These are phyloP conservation scores for Podabrus alpinus DNA, from an alignment of 2,888 invertebrate species.

Conservation along the genomic window DNA sequence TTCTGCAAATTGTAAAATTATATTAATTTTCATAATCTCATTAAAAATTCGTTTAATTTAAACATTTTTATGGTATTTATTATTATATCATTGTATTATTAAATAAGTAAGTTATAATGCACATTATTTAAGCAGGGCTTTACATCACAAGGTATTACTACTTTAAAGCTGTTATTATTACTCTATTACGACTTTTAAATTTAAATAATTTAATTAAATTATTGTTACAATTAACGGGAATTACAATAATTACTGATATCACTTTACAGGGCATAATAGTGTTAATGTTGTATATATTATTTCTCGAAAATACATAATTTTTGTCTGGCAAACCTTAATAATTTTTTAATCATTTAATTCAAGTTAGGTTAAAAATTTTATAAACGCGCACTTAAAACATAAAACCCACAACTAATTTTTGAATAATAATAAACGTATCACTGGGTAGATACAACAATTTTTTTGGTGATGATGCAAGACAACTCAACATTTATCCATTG, in stretches of 20 bases:
- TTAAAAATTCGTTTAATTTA: neutral
- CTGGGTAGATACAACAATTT: too few species aligned
- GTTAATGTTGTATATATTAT: neutral
- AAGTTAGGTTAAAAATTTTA: neutral
- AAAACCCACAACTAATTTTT: too few species aligned
- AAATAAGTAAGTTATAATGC: neutral
- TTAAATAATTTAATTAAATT: neutral
- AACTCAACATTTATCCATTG: neutral
- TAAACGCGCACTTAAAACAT: neutral
- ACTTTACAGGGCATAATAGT: neutral
- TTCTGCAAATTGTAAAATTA: neutral
- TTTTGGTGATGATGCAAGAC: too few species aligned
- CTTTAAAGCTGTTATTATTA: neutral
- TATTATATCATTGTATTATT: neutral
- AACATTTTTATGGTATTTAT: neutral
- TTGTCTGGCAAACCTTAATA: neutral
- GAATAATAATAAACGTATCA: too few species aligned
- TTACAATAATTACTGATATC: neutral
- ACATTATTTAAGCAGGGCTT: neutral
- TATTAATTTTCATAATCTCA: neutral
- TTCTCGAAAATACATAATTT: neutral
- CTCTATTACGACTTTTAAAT: neutral
- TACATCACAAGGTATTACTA: neutral
- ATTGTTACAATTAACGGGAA: neutral
- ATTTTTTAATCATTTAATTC: neutral